Base-by-base conservation (phyloP, 2,797 vertebrate species). In the Paedocypris micromegethes region DNA sequence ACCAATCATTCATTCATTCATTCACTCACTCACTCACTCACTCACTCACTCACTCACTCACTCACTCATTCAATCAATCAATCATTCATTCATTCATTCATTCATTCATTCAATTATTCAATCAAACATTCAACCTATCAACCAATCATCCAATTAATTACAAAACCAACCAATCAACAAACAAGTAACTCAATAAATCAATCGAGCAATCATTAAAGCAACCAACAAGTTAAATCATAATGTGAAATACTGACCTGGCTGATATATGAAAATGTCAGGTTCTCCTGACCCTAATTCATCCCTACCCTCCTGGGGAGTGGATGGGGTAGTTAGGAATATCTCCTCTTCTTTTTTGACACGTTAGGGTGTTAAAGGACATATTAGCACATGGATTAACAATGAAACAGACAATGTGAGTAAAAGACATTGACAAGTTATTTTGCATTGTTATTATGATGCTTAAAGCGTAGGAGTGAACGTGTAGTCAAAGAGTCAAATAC, bases 341-440 rank as follows among this genome's bases (percentile, higher is more conserved):
- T 78, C 82, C 80, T 89, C 85, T 86, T 88, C 89, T 91, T 91
- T 88, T 91, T 90, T 89, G 87, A 88, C 85, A 91, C 82, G 85
- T 88, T 85, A 87, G 80, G 66, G 82, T 79, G 85, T 90, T 88
- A 87, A 82, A 78, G 78, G 79, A 87, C 76, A 82, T 83, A 85
- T 88, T 91, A 89, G 88, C 82, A 77, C 68, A 81, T 68, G 75
- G 72, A 85, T 66, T 67, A 50, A 66, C 57, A 77, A 53, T 38
- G 64, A 47, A 74, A 79, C 40, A 66, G 64, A 70, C 64, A 66
- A 47, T 46, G 57, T 82, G 79, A 84, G 82, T 77, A 66, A 75
- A 50, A 78, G 77, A 71, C 42, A 68, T 38, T 68, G 66, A 47
- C 2, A 52, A 52, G 68, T 64, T 63, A 73, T 45, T 51, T 55